phyloP scores from a whole-genome alignment of 2,888 invertebrate species.

The Eupeodes luniger region DNA sequence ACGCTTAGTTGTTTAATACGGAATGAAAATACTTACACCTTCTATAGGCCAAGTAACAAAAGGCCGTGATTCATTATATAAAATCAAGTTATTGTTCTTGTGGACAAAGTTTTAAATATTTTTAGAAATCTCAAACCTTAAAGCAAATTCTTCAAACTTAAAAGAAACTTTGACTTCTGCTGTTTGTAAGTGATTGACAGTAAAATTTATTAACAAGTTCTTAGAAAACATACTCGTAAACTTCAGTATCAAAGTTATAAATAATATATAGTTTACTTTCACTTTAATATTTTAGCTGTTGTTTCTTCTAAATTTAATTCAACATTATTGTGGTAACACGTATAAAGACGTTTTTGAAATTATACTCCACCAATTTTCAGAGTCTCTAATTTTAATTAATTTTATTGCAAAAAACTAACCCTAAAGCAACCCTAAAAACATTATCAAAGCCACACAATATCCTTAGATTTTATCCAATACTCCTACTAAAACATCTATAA shows the following conservation, averaged over 20 bases:
- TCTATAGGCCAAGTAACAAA: too few species aligned
- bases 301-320: not conserved
- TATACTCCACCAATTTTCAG: not conserved
- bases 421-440: not conserved
- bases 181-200: not conserved
- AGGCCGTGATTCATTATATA: too few species aligned
- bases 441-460: slow-evolving; percentile 18
- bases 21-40: too few species aligned
- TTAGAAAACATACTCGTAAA: not conserved
- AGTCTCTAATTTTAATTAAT: slow-evolving; percentile 18
- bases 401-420: slow-evolving; percentile 11
- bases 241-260: not conserved
- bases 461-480: slow-evolving; percentile 14
- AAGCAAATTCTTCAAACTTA: too few species aligned
- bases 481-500: not conserved
- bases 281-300: not conserved
- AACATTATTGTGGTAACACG: not conserved
- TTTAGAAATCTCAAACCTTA: too few species aligned
- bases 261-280: not conserved
- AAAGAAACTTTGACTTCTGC: too few species aligned
- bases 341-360: slow-evolving; percentile 6
- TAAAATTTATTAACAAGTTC: not conserved
- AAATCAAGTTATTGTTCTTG: too few species aligned
- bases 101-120: too few species aligned
- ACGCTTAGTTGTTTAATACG: too few species aligned